Base-by-base conservation (phyloP, 2,113 vertebrate species). In the Protobothrops flavoviridis region DNA sequence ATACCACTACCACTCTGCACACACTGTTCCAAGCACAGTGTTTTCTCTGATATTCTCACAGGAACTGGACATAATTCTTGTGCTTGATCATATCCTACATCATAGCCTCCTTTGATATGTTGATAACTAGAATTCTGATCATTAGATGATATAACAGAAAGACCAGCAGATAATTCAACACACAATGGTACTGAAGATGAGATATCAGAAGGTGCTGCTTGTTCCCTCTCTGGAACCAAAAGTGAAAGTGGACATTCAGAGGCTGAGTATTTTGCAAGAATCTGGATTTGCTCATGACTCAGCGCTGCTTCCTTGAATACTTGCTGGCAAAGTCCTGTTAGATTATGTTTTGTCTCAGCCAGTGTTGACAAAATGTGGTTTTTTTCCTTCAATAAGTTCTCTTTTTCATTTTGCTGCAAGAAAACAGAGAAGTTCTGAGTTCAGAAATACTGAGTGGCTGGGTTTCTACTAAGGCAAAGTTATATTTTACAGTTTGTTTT, bases 391-490 rank as follows among this genome's bases (percentile, higher is more conserved):
- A 99, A 93, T 94, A 99, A 97, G 89, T 97, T 98, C 88, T 98
- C 98, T 96, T 99, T 99, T 95, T 99, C 98, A 39, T 92, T 97
- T 97, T 98, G 98, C 99, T 99, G 97, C 57, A 91, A 93, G 93
- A 90, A 56, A 74, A 57, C 29, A 87, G 94, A 92, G 88, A 0
- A 53, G 8, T 85, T 90, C 95, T 92, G 93, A 90, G 52, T 50
- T 89, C 1, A 1, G 85, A 91, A 91, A 1, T 4, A 20, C 26
- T 2, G 3, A 48, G 2, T 6, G 39, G 7, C 13, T 93, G n/a
- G 11, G 5, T 69, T 94, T 33, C 69, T 10, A 1, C 3, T 21
- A 39, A 81, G 91, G 55, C 21, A 43, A 74, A 81, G 43, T 48
- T 81, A n/a, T 56, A 45, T 4, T 24, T 56, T 39, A 52, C 23